A percentile compares a stretch with the other conserved stretches of the same genome.
Conservation (phyloP, 2,888 invertebrate genomes). For the Oegoconia quadripuncta region DNA sequence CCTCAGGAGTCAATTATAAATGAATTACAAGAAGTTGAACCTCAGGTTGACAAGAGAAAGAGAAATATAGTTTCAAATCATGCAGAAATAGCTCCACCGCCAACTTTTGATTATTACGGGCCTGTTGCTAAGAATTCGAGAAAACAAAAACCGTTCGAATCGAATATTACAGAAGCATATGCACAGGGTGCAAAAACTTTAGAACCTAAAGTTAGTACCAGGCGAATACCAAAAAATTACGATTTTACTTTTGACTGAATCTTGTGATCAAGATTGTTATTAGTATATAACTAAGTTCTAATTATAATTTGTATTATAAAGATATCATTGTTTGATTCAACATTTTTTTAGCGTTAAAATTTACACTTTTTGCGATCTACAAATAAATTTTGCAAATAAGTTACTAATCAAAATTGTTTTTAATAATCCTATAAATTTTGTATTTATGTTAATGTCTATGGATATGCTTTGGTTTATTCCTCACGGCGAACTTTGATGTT, state of each 20-base stretch:
- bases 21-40: slow-evolving; percentile 44
- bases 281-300: no score
- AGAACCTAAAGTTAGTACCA: slow-evolving; percentile 50
- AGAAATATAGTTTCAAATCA: slow-evolving; percentile 19
- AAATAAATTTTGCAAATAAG: no score
- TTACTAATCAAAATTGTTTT: no score
- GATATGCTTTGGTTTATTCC: no score
- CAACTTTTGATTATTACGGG: slow-evolving; percentile 82
- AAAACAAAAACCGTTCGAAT: slow-evolving; percentile 55
- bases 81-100: slow-evolving; percentile 82
- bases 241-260: slow-evolving; percentile 61
- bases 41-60: slow-evolving; percentile 30
- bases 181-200: slow-evolving; percentile 65
- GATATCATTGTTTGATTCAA: no score
- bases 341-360: no score
- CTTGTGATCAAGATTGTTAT: no score
- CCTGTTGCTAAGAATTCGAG: slow-evolving; percentile 56
- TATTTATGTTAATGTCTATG: no score
- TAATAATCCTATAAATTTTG: no score
- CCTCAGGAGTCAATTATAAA: slow-evolving; percentile 51
- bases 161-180: slow-evolving; percentile 63
- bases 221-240: slow-evolving; percentile 54
- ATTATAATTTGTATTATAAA: no score
- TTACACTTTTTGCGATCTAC: no score
- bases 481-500: no score